A percentile compares a stretch with the other conserved stretches of the same genome.
phyloP scores from a whole-genome alignment of 64 coral and sea anemone genomes.

The Montipora sp. region DNA sequence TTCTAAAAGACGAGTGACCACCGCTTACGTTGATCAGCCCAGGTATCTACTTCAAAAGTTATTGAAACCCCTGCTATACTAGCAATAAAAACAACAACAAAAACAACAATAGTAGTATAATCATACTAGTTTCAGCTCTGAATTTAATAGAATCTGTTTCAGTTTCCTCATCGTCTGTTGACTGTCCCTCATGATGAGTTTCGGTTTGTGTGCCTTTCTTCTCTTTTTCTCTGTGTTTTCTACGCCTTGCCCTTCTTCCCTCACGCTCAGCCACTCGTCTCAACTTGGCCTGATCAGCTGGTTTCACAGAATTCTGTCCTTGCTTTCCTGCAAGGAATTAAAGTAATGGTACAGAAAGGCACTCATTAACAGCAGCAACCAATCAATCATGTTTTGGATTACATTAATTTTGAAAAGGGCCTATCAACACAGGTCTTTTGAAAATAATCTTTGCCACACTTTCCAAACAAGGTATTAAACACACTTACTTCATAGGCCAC shows the following conservation, averaged over 20 bases:
- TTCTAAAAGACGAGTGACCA: too few species aligned
- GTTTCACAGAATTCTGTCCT: conserved; percentile 21
- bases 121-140: conserved; percentile 84
- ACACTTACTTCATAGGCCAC: too few species aligned
- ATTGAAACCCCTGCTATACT: too few species aligned
- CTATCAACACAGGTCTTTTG: too few species aligned
- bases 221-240: conserved; percentile 80
- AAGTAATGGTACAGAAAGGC: background rate
- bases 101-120: background rate
- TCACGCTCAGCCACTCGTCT: conserved; percentile 90
- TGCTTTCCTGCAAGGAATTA: background rate
- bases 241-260: conserved; percentile 84
- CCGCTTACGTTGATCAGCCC: too few species aligned
- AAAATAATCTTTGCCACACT: too few species aligned
- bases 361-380: background rate
- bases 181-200: conserved; percentile 94
- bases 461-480: too few species aligned
- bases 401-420: too few species aligned
- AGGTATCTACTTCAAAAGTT: too few species aligned
- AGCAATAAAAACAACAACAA: too few species aligned
- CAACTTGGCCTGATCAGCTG: conserved; percentile 71
- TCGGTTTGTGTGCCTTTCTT: conserved; percentile 50
- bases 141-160: conserved; percentile 88
- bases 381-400: background rate
- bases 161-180: conserved; percentile 97